Evolutionary conservation across 2,888 invertebrate species (phyloP).

Genomic region (Parascotia fuliginaria): DNA sequence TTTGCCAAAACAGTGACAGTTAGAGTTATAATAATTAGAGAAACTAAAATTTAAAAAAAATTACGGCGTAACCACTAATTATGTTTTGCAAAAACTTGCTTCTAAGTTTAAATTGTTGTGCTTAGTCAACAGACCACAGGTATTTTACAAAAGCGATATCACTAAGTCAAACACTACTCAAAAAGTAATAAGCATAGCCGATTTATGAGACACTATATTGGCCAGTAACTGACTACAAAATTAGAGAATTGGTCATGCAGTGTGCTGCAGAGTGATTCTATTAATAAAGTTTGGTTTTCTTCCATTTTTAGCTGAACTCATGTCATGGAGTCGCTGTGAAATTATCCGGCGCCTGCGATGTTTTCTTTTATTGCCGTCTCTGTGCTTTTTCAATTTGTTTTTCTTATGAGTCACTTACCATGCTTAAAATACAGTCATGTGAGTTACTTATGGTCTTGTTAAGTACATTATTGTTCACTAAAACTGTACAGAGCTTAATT

Average conservation of each 20-base stretch:
- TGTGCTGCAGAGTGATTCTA: constrained; percentile 61
- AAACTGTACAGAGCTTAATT: constrained; percentile 17
- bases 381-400: constrained; percentile 64
- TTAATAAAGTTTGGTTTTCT: constrained; percentile 72
- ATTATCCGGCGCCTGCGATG: constrained; percentile 77
- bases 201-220: constrained; percentile 44
- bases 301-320: constrained; percentile 70
- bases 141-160: too few species aligned
- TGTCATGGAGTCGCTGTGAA: constrained; percentile 64
- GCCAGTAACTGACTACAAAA: constrained; percentile 59
- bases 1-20: too few species aligned
- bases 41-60: too few species aligned
- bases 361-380: constrained; percentile 72
- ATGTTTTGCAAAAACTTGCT: too few species aligned
- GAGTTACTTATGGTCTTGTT: constrained; percentile 42
- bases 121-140: too few species aligned
- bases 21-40: too few species aligned
- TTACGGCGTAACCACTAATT: too few species aligned
- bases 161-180: too few species aligned
- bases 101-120: too few species aligned
- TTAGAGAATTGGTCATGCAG: constrained; percentile 80
- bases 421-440: constrained; percentile 59
- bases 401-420: constrained; percentile 75
- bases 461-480: constrained; percentile 40
- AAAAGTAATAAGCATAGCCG: constrained; percentile 43